Conservation (phyloP, 2,113 vertebrate species). For the Okapia johnstoni region DNA sequence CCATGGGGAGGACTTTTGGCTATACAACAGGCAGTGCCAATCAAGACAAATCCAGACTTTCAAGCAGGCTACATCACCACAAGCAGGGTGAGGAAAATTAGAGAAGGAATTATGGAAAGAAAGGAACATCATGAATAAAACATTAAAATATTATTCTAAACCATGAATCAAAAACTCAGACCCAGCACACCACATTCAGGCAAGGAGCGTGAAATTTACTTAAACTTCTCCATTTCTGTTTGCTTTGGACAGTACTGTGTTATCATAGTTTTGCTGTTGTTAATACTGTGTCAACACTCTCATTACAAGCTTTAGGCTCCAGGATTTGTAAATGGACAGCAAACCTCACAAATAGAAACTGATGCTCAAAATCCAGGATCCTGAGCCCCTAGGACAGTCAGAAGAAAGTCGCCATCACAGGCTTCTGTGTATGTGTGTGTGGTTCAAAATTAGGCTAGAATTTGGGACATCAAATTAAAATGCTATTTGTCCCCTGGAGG, state of each 20-base stretch:
- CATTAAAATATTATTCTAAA: conserved; percentile 50
- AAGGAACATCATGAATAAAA: conserved; percentile 33
- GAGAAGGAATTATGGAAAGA: not conserved
- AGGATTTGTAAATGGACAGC: conserved; percentile 32
- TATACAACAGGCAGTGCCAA: not conserved
- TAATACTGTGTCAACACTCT: conserved; percentile 33
- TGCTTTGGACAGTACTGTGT: conserved; percentile 57
- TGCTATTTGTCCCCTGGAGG: conserved; percentile 40
- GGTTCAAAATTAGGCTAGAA: conserved; percentile 38
- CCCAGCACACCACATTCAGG: conserved; percentile 26
- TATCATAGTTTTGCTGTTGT: conserved; percentile 54
- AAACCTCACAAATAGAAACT: conserved; percentile 6
- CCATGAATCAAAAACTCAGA: conserved; percentile 54
- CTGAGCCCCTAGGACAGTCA: not conserved
- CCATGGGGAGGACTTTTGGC: not conserved
- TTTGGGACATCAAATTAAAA: conserved; percentile 49
- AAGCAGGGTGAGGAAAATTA: not conserved
- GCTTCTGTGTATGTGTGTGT: too few relatives aligned
- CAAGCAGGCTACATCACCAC: not conserved
- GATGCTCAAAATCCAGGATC: not conserved
- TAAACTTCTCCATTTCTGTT: conserved; percentile 58
- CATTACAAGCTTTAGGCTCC: conserved; percentile 16
- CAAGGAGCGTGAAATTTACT: conserved; percentile 56
- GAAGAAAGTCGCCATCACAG: not conserved
- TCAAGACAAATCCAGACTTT: not conserved